phyloP scores from a whole-genome alignment of 2,888 invertebrate species.

The Mayetiola destructor region DNA sequence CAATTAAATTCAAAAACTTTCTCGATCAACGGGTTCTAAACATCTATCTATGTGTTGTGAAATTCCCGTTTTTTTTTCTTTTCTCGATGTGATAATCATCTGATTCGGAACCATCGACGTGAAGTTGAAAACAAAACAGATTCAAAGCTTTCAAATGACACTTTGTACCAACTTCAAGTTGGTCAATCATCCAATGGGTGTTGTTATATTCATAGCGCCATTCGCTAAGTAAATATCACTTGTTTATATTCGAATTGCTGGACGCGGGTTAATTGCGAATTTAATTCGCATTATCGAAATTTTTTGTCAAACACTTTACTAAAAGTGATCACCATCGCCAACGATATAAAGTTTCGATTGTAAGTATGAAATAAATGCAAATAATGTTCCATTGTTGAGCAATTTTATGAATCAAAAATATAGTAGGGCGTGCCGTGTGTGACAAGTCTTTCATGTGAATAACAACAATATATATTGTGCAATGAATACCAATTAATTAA shows the following conservation, averaged over 20 bases:
- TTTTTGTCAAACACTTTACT: not conserved
- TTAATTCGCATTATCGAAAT: too few relatives aligned
- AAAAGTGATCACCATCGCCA: not conserved
- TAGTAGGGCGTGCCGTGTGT: slow-evolving; percentile 7
- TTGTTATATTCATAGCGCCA: not conserved
- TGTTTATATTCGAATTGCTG: slow-evolving; percentile 7
- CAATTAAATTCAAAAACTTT: not conserved
- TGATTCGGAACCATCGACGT: too few relatives aligned
- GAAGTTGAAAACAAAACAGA: too few relatives aligned
- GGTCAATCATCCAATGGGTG: not conserved
- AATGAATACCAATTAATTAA: not conserved
- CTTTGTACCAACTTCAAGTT: not conserved
- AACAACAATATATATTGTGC: too few relatives aligned
- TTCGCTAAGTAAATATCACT: slow-evolving; percentile 4
- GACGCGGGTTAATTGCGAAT: slow-evolving; percentile 4
- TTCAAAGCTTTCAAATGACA: too few relatives aligned
- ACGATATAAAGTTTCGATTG: not conserved
- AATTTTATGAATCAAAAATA: too few relatives aligned
- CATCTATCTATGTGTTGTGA: too few relatives aligned
- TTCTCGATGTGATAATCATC: too few relatives aligned
- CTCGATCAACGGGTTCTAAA: not conserved
- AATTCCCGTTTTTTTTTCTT: too few relatives aligned
- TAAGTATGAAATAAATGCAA: not conserved
- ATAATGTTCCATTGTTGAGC: not conserved
- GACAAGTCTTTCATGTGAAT: not conserved